phyloP scores from a whole-genome alignment of 2,888 invertebrate species.

The Apodemia hepburni region DNA sequence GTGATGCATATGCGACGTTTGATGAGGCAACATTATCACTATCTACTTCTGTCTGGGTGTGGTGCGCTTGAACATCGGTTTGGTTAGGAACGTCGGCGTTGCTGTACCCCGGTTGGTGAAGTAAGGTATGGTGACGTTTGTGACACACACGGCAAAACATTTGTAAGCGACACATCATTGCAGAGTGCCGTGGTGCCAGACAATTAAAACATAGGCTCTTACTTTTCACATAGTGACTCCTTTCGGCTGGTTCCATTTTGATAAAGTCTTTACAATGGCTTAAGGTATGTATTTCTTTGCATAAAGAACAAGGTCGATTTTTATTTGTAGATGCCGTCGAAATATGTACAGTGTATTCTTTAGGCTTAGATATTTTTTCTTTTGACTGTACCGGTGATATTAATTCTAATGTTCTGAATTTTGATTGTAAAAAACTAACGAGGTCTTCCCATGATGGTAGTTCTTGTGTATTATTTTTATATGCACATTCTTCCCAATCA shows the following conservation, averaged over 20 bases:
- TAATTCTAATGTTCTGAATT: no score
- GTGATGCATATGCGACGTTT: conserved; percentile 19
- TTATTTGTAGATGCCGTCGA: conserved; percentile 17
- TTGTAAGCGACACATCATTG: conserved; percentile 4
- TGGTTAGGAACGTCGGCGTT: background rate
- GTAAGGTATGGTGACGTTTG: conserved; percentile 14
- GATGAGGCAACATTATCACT: background rate
- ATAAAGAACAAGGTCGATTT: conserved; percentile 1
- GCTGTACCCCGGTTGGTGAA: background rate
- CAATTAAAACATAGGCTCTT: conserved; percentile 26
- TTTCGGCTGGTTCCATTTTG: conserved; percentile 19
- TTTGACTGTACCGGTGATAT: no score
- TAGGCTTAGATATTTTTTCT: no score
- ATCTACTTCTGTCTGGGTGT: conserved; percentile 5
- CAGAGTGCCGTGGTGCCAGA: conserved; percentile 17
- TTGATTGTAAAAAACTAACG: no score
- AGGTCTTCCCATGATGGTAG: no score
- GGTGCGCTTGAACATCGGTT: conserved; percentile 7
- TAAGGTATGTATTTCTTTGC: conserved; percentile 24
- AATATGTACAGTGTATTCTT: no score
- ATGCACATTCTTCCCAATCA: no score
- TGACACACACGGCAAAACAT: conserved; percentile 13
- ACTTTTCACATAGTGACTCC: conserved; percentile 21
- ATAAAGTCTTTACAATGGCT: conserved; percentile 27
- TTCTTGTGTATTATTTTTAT: no score